These are phyloP conservation scores for Euwallacea fornicatus DNA, from an alignment of 1,140 invertebrate genomes.

Conservation along the genomic window DNA sequence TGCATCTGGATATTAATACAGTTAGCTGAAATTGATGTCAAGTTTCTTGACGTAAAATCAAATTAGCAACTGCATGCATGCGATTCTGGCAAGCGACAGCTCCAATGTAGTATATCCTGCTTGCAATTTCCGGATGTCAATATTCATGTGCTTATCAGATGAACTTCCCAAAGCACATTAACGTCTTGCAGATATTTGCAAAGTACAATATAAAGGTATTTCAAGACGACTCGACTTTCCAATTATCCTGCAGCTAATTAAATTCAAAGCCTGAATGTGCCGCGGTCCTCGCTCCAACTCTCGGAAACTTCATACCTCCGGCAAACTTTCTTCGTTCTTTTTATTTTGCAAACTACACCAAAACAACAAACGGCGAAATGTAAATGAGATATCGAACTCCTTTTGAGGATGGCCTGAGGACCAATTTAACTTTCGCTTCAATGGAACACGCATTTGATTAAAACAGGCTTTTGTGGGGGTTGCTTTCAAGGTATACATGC, in stretches of 20 bases:
- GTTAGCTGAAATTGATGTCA: too few species aligned
- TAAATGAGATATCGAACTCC: constrained; percentile 37
- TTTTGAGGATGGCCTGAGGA: constrained; percentile 35
- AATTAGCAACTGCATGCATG: too few species aligned
- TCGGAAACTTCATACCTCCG: constrained; percentile 2
- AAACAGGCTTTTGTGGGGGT: constrained; percentile 32
- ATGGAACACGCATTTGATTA: constrained; percentile 39
- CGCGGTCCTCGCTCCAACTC: constrained; percentile 15
- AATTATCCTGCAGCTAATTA: constrained; percentile 10
- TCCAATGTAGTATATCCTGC: too few species aligned
- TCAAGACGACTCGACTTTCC: not conserved
- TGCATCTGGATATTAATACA: too few species aligned
- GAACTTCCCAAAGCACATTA: too few species aligned
- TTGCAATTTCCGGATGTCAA: too few species aligned
- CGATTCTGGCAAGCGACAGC: too few species aligned
- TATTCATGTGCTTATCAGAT: too few species aligned
- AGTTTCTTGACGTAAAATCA: too few species aligned
- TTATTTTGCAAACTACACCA: constrained; percentile 27
- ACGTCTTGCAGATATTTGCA: too few species aligned
- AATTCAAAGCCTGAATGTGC: constrained; percentile 6
- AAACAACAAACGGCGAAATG: constrained; percentile 33
- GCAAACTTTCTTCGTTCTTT: constrained; percentile 13
- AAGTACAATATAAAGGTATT: too few species aligned
- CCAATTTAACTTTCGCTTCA: constrained; percentile 39
- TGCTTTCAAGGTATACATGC: constrained; percentile 18